Percentiles rank a stretch among this genome's conserved stretches.
Evolutionary conservation across 2,888 invertebrate species (phyloP).

Genomic region (Zaprionus bogoriensis): DNA sequence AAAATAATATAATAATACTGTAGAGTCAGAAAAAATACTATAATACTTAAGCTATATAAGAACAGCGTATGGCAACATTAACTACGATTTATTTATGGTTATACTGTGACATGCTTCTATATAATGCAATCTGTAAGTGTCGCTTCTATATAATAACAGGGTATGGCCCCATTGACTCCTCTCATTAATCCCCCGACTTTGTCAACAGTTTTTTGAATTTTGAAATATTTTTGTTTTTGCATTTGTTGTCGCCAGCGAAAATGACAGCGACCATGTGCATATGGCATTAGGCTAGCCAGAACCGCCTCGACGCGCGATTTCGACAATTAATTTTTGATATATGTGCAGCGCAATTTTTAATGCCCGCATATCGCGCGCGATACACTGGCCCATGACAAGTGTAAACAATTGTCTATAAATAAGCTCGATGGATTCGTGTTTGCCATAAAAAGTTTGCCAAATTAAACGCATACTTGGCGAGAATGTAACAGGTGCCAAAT

Average conservation of each 20-base stretch:
- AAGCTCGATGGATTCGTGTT: conserved; percentile 1
- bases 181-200: not conserved
- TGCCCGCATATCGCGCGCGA: conserved; percentile 27
- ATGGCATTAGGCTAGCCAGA: conserved; percentile 20
- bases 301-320: conserved; percentile 19
- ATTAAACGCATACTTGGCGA: conserved; percentile 12
- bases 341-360: conserved; percentile 47
- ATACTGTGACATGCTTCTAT: no score
- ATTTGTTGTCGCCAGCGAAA: conserved; percentile 31
- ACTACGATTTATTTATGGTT: no score
- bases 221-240: conserved; percentile 20
- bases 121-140: no score
- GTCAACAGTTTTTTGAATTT: conserved; percentile 7
- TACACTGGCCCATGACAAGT: conserved; percentile 45
- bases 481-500: conserved; percentile 13
- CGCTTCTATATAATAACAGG: not conserved
- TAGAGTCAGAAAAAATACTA: no score
- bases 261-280: conserved; percentile 54
- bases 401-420: conserved; percentile 60
- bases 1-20: no score
- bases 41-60: no score
- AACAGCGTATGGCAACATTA: no score
- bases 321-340: conserved; percentile 59
- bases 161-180: no score
- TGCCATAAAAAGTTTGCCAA: conserved; percentile 30